Evolutionary conservation across 2,888 invertebrate species (phyloP).

Genomic region (Cremastobaeus sp.): DNA sequence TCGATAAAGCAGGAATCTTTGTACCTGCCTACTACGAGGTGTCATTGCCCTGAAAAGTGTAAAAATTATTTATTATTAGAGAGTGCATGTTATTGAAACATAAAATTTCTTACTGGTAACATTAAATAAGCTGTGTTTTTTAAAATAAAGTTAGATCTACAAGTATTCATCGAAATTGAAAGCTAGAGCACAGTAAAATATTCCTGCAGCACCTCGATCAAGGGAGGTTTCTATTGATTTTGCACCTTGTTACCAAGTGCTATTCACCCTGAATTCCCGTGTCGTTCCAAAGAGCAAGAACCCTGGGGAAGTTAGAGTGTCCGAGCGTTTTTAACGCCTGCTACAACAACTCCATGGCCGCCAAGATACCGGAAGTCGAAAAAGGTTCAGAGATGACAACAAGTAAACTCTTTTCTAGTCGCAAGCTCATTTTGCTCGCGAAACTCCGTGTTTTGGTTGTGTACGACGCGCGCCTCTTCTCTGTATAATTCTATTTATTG

Average conservation of each 20-base stretch:
- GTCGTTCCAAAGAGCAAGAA: slow-evolving; percentile 20
- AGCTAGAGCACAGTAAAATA: no score
- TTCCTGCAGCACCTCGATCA: slow-evolving; percentile 13
- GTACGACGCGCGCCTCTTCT: slow-evolving; percentile 1
- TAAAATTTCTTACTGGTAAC: no score
- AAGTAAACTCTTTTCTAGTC: slow-evolving; percentile 40
- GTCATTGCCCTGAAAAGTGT: no score
- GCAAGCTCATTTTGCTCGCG: slow-evolving; percentile 23
- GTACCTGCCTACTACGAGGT: no score
- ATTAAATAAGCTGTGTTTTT: no score
- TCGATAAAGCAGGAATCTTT: no score
- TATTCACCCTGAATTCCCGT: slow-evolving; percentile 33
- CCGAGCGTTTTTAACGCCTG: slow-evolving; percentile 51
- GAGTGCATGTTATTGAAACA: no score
- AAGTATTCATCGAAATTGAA: no score
- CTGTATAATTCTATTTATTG: no score
- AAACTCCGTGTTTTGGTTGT: slow-evolving; percentile 21
- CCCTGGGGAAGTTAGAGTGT: slow-evolving; percentile 41
- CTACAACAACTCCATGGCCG: slow-evolving; percentile 47
- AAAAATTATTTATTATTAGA: no score
- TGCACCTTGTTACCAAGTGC: slow-evolving; percentile 49
- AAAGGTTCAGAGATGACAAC: slow-evolving; percentile 48
- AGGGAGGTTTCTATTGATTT: slow-evolving; percentile 34
- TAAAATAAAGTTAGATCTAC: no score
- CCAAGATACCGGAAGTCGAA: slow-evolving; percentile 52